Conservation (phyloP, 92 coral and sea anemone genomes). For the Metridium senile region DNA sequence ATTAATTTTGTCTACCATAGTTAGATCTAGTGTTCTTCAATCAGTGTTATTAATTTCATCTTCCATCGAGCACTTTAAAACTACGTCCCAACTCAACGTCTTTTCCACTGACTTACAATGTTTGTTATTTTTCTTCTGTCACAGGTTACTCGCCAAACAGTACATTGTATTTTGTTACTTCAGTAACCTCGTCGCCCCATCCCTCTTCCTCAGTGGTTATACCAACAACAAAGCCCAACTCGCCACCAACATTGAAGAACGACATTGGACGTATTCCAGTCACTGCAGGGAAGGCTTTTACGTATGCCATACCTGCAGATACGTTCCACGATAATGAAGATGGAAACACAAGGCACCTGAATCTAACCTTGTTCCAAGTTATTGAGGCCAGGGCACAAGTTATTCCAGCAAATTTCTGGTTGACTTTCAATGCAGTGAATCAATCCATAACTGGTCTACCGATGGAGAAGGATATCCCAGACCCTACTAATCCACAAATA, state of each 20-base stretch:
- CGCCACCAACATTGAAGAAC: constrained; percentile 64
- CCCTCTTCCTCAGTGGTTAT: constrained; percentile 35
- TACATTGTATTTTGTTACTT: constrained; percentile 24
- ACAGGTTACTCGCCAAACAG: constrained; percentile 36
- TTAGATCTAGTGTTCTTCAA: too few species aligned
- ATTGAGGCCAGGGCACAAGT: constrained; percentile 12
- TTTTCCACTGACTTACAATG: background rate
- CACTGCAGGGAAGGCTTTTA: constrained; percentile 58
- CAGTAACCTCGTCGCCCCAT: constrained; percentile 26
- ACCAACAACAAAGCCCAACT: constrained; percentile 60
- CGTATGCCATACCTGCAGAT: constrained; percentile 54
- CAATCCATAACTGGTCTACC: constrained; percentile 82
- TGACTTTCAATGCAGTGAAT: constrained; percentile 66
- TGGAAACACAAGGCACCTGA: constrained; percentile 68
- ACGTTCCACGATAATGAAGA: constrained; percentile 91
- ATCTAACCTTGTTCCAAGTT: constrained; percentile 42
- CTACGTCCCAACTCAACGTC: background rate
- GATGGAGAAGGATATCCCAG: constrained; percentile 60
- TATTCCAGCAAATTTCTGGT: constrained; percentile 73
- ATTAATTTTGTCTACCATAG: background rate
- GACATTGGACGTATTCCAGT: constrained; percentile 77
- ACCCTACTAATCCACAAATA: constrained; percentile 39
- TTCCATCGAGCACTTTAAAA: too few species aligned
- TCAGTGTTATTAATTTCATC: too few species aligned
- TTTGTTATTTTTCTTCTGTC: constrained; percentile 25